These are phyloP conservation scores for Electrophaes corylata DNA, from an alignment of 2,888 invertebrate species.

Conservation along the genomic window DNA sequence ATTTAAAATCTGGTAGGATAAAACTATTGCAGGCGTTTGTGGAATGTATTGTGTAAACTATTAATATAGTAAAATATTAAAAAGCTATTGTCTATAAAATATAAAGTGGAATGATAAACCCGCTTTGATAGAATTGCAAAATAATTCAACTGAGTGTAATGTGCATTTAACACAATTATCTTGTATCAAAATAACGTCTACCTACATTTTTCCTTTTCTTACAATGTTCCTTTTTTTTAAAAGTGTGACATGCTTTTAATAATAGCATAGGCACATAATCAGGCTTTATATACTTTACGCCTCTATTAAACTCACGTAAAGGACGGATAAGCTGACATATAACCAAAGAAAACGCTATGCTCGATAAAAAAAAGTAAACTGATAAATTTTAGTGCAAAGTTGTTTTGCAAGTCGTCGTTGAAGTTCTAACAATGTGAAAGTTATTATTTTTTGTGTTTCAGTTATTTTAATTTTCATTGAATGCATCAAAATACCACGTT, in stretches of 20 bases:
- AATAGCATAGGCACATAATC: slow-evolving; percentile 73
- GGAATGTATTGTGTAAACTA: slow-evolving; percentile 41
- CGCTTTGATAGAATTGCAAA: slow-evolving; percentile 43
- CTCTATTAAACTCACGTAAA: slow-evolving; percentile 45
- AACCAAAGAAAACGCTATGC: not conserved
- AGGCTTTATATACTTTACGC: slow-evolving; percentile 61
- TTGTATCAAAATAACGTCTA: not conserved
- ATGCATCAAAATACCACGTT: no score
- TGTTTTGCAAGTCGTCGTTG: not conserved
- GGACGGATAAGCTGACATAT: slow-evolving; percentile 74
- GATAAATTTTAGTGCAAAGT: no score
- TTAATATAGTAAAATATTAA: slow-evolving; percentile 27
- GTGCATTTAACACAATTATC: not conserved
- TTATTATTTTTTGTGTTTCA: slow-evolving; percentile 58
- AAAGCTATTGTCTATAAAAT: slow-evolving; percentile 37
- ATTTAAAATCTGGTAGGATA: slow-evolving; percentile 51
- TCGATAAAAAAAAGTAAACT: no score
- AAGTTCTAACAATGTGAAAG: not conserved
- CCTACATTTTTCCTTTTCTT: not conserved
- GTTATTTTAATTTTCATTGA: no score
- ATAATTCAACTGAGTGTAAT: not conserved
- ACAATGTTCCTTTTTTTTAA: slow-evolving; percentile 34
- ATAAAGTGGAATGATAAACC: slow-evolving; percentile 66
- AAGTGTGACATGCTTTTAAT: slow-evolving; percentile 59
- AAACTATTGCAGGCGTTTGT: slow-evolving; percentile 71